Conservation (phyloP, 2,113 vertebrate genomes). For the Seriola quinqueradiata region DNA sequence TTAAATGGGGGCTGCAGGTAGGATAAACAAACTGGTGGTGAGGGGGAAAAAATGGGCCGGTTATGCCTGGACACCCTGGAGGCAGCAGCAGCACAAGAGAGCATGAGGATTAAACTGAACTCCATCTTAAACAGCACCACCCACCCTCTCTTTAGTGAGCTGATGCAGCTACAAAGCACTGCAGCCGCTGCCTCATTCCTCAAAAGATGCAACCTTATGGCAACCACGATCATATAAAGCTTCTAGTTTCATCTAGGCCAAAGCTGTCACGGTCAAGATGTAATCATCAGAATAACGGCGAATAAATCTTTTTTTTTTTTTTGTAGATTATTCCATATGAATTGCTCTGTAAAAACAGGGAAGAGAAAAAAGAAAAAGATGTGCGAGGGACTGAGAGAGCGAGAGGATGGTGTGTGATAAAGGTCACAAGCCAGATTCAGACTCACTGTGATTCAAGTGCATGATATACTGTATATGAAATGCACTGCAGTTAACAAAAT, state of each 20-base stretch:
- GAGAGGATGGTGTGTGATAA: not conserved
- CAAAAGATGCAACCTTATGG: constrained; percentile 29
- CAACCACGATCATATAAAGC: not conserved
- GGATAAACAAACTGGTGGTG: constrained; percentile 43
- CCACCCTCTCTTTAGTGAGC: constrained; percentile 36
- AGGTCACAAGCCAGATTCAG: constrained; percentile 9
- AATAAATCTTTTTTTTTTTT: constrained; percentile 9
- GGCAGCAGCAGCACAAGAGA: constrained; percentile 39
- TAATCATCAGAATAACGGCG: not conserved
- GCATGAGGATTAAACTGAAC: constrained; percentile 55
- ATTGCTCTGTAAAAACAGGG: not conserved
- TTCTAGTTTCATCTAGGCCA: constrained; percentile 13
- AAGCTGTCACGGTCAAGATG: constrained; percentile 20
- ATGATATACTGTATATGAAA: not conserved
- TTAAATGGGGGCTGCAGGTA: constrained; percentile 28
- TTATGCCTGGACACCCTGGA: constrained; percentile 56
- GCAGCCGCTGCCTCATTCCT: constrained; percentile 20
- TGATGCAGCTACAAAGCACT: constrained; percentile 20
- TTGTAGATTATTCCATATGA: not conserved
- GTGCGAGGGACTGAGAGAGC: not conserved
- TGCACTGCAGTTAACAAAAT: not conserved
- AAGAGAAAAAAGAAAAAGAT: not conserved
- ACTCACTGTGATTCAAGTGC: constrained; percentile 7
- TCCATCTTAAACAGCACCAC: constrained; percentile 46
- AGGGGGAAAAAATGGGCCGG: not conserved